Evolutionary conservation across 2,797 vertebrate genomes (phyloP).

Genomic region (Tiaroga cobitis): DNA sequence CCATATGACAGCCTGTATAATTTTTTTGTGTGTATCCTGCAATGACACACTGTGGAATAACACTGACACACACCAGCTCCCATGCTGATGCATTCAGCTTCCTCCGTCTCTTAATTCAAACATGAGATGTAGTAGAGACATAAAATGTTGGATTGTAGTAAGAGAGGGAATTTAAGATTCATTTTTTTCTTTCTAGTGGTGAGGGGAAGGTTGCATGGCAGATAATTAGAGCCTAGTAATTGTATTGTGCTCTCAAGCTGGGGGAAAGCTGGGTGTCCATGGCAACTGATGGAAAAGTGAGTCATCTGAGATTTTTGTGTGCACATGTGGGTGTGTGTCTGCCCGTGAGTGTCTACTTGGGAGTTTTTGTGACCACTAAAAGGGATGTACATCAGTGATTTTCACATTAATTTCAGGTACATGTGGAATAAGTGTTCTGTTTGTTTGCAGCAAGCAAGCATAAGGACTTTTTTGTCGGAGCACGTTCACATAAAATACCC

Average conservation of each 20-base stretch:
- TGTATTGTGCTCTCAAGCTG: slow-evolving; percentile 55
- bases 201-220: slow-evolving; percentile 24
- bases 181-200: slow-evolving; percentile 35
- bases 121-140: neutral
- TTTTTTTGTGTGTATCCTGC: neutral
- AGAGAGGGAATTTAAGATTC: slow-evolving; percentile 35
- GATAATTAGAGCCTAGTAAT: slow-evolving; percentile 62
- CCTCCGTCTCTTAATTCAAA: neutral
- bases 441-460: neutral
- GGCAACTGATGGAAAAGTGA: slow-evolving; percentile 62
- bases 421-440: neutral
- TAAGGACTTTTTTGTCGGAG: neutral
- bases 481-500: neutral
- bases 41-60: neutral
- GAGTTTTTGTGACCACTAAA: slow-evolving; percentile 34
- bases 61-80: neutral
- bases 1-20: neutral
- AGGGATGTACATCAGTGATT: slow-evolving; percentile 31
- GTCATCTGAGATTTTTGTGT: slow-evolving; percentile 49
- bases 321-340: slow-evolving; percentile 27
- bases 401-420: slow-evolving; percentile 14
- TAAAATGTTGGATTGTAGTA: slow-evolving; percentile 25
- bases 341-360: slow-evolving; percentile 38
- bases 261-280: slow-evolving; percentile 62
- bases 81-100: neutral